Conservation (phyloP, 2,888 invertebrate species). For the Polia nebulosa region DNA sequence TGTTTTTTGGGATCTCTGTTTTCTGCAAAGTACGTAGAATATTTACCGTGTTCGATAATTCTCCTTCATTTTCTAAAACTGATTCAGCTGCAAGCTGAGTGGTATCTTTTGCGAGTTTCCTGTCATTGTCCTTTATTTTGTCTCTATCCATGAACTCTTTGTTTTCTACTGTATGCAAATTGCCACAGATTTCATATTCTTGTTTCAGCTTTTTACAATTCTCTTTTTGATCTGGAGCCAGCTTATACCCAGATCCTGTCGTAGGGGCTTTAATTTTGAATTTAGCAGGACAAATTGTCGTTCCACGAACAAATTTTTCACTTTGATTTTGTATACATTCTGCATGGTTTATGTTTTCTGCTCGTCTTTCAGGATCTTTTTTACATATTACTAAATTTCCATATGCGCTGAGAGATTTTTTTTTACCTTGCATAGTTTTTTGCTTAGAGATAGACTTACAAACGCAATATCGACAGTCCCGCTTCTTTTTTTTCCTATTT, state of each 20-base stretch:
- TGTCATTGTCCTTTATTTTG: conserved; percentile 44
- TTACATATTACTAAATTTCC: conserved; percentile 10
- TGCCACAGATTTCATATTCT: conserved; percentile 32
- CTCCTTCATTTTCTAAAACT: conserved; percentile 52
- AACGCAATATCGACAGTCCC: conserved; percentile 6
- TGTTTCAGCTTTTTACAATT: conserved; percentile 13
- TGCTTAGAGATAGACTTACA: conserved; percentile 4
- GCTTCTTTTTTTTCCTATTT: not conserved
- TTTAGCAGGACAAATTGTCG: conserved; percentile 7
- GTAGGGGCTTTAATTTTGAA: conserved; percentile 6
- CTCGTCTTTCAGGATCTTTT: conserved; percentile 10
- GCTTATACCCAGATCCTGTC: not conserved
- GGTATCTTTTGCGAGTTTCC: conserved; percentile 56
- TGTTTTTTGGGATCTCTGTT: conserved; percentile 66
- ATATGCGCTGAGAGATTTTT: conserved; percentile 8
- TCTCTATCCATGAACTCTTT: conserved; percentile 32
- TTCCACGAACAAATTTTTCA: conserved; percentile 12
- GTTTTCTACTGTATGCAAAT: conserved; percentile 52
- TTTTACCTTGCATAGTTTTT: not conserved
- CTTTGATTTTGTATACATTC: conserved; percentile 5
- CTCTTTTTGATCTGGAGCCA: conserved; percentile 29
- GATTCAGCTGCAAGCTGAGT: conserved; percentile 64
- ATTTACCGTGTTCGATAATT: conserved; percentile 31
- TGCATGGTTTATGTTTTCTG: not conserved
- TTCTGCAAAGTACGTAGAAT: no score